Evolutionary conservation across 2,888 invertebrate genomes (phyloP).

Genomic region (Tetranychus piercei): DNA sequence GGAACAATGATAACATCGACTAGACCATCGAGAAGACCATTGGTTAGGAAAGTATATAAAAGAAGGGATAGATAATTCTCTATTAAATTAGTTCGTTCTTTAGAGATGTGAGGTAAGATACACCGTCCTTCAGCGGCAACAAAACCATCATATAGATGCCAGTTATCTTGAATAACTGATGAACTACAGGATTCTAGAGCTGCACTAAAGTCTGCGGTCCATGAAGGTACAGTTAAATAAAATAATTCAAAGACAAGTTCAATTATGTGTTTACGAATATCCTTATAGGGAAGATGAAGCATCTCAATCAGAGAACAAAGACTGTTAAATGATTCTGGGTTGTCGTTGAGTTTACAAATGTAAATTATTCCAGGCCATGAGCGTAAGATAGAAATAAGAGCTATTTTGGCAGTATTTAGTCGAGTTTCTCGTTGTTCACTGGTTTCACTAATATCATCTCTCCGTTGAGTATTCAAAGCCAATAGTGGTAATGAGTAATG

Average conservation of each 20-base stretch:
- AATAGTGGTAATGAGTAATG: slow-evolving; percentile 37
- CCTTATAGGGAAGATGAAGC: slow-evolving; percentile 63
- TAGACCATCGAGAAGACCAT: slow-evolving; percentile 49
- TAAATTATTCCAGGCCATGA: slow-evolving; percentile 53
- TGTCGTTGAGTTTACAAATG: slow-evolving; percentile 29
- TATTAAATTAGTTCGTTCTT: slow-evolving; percentile 56
- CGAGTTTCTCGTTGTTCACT: slow-evolving; percentile 51
- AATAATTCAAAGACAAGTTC: slow-evolving; percentile 78
- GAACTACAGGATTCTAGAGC: slow-evolving; percentile 55
- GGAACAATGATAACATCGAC: slow-evolving; percentile 69
- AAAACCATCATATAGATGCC: slow-evolving; percentile 79
- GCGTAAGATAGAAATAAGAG: slow-evolving; percentile 54
- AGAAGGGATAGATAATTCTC: slow-evolving; percentile 76
- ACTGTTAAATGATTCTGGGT: slow-evolving; percentile 29
- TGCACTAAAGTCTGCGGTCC: slow-evolving; percentile 77
- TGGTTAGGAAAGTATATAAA: slow-evolving; percentile 68
- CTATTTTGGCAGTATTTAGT: slow-evolving; percentile 60
- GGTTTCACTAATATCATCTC: slow-evolving; percentile 22
- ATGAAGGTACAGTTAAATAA: slow-evolving; percentile 62
- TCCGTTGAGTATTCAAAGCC: slow-evolving; percentile 9
- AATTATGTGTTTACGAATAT: slow-evolving; percentile 77
- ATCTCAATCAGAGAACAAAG: slow-evolving; percentile 34
- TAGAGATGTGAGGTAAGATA: slow-evolving; percentile 65
- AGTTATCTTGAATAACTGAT: slow-evolving; percentile 51
- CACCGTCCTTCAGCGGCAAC: slow-evolving; percentile 76